phyloP scores from a whole-genome alignment of 2,888 invertebrate genomes.

The Stenodema calcarata region DNA sequence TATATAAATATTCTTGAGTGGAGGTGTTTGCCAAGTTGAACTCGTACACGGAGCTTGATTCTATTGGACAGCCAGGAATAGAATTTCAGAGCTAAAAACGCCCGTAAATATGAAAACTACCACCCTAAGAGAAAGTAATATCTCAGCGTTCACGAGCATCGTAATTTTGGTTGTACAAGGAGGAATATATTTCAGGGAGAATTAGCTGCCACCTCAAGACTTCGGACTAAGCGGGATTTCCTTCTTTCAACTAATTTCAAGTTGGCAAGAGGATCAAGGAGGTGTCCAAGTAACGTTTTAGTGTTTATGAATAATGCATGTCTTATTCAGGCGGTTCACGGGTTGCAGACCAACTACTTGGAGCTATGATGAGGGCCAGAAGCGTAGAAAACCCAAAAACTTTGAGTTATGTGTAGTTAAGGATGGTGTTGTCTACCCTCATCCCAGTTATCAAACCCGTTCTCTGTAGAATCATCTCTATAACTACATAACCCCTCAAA shows the following conservation, averaged over 20 bases:
- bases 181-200: neutral
- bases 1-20: neutral
- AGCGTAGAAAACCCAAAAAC: no score
- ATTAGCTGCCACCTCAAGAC: neutral
- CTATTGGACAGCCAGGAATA: neutral
- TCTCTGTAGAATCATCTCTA: no score
- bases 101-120: neutral
- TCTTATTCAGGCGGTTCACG: neutral
- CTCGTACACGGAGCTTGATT: neutral
- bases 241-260: neutral
- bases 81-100: neutral
- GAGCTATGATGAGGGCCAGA: no score
- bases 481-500: no score
- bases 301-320: neutral
- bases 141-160: neutral
- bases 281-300: neutral
- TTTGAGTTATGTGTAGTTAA: no score
- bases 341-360: no score
- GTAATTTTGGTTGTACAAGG: neutral
- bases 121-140: neutral
- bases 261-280: neutral
- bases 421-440: no score
- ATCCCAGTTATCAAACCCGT: no score
- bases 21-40: neutral
- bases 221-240: neutral